phyloP scores from a whole-genome alignment of 2,797 vertebrate genomes.

The Poecilia velifera region DNA sequence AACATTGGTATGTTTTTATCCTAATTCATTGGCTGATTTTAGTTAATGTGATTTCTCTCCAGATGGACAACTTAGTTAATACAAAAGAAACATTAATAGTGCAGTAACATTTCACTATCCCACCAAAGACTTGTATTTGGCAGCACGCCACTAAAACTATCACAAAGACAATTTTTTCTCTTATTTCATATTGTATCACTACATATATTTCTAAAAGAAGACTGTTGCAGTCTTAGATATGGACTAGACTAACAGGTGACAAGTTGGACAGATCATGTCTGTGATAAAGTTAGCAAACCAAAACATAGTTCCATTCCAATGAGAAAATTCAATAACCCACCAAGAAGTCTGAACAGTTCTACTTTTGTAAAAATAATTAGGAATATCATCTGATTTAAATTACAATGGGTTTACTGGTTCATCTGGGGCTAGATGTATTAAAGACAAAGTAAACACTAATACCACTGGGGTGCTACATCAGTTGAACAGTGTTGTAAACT shows the following conservation, averaged over 20 bases:
- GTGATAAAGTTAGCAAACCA: background rate
- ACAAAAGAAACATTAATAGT: background rate
- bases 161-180: background rate
- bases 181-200: background rate
- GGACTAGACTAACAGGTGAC: background rate
- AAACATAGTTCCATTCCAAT: background rate
- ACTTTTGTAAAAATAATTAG: background rate
- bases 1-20: background rate
- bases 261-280: background rate
- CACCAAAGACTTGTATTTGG: background rate
- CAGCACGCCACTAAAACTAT: background rate
- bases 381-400: background rate
- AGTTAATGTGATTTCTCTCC: background rate
- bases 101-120: background rate
- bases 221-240: background rate
- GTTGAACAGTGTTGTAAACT: background rate
- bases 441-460: background rate
- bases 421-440: background rate
- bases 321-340: background rate
- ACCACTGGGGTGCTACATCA: conserved; percentile 6
- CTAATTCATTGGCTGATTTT: background rate
- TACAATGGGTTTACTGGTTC: background rate
- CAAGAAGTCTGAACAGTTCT: background rate
- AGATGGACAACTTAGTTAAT: background rate
- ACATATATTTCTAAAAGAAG: background rate